Evolutionary conservation across 2,797 vertebrate genomes (phyloP).

Genomic region (Sebastes iracundus): DNA sequence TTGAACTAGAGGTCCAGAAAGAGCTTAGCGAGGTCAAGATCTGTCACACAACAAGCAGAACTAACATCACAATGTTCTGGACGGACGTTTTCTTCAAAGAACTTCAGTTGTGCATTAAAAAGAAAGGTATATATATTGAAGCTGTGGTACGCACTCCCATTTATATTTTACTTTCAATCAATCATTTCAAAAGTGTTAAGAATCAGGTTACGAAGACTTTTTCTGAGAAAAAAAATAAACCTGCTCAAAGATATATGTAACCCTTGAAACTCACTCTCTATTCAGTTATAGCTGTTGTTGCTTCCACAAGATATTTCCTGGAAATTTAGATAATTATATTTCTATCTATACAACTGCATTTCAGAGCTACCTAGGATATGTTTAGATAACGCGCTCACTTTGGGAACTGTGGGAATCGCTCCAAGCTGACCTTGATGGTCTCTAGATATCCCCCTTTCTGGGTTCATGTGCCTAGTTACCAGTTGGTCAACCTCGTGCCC

Average conservation of each 20-base stretch:
- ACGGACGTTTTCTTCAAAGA: conserved; percentile 19
- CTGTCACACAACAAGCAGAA: conserved; percentile 56
- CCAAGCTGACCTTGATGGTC: conserved; percentile 64
- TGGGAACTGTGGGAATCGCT: conserved; percentile 61
- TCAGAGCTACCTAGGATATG: neutral
- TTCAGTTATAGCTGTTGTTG: neutral
- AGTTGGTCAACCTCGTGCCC: conserved; percentile 72
- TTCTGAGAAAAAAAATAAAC: neutral
- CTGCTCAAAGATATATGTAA: neutral
- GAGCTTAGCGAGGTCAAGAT: conserved; percentile 74
- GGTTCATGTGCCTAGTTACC: conserved; percentile 78
- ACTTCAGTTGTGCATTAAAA: neutral
- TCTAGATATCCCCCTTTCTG: conserved; percentile 66
- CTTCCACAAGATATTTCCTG: neutral
- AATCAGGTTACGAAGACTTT: neutral
- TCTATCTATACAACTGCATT: neutral
- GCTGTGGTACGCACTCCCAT: neutral
- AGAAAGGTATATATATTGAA: neutral
- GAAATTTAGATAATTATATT: neutral
- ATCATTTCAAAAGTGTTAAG: neutral
- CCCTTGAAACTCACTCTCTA: neutral
- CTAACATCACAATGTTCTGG: conserved; percentile 34
- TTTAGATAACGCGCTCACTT: conserved; percentile 15
- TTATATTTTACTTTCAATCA: neutral
- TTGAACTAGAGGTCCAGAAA: conserved; percentile 73